Conservation (phyloP, 2,888 invertebrate genomes). For the Sminthurinus aureus region DNA sequence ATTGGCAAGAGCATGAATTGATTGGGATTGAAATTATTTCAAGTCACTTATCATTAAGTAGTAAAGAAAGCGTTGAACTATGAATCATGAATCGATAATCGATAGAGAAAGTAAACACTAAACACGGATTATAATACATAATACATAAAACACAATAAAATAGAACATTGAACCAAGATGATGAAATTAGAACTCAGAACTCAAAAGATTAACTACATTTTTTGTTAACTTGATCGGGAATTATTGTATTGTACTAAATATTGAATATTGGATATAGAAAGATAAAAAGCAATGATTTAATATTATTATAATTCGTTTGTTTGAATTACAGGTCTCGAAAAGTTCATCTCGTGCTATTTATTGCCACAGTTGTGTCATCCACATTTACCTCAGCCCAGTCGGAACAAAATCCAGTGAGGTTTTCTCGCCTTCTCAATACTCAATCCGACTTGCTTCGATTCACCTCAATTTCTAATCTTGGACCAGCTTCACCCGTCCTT, state of each 20-base stretch:
- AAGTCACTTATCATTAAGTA: too few species aligned
- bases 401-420: conserved; percentile 46
- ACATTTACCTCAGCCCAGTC: conserved; percentile 29
- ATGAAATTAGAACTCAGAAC: background rate
- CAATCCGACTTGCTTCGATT: conserved; percentile 56
- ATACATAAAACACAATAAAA: too few species aligned
- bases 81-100: too few species aligned
- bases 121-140: too few species aligned
- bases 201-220: too few species aligned
- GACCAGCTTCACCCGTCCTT: conserved; percentile 50
- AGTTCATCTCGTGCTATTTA: conserved; percentile 23
- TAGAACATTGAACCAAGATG: background rate
- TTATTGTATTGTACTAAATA: background rate
- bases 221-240: background rate
- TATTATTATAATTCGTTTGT: background rate
- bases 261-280: background rate
- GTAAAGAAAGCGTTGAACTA: too few species aligned
- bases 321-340: conserved; percentile 25
- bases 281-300: background rate
- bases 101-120: too few species aligned
- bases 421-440: conserved; percentile 57
- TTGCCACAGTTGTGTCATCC: conserved; percentile 15
- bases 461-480: conserved; percentile 58
- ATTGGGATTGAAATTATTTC: too few species aligned
- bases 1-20: too few species aligned